Conservation (phyloP, 1,140 invertebrate species). For the Heliconius hermathena region DNA sequence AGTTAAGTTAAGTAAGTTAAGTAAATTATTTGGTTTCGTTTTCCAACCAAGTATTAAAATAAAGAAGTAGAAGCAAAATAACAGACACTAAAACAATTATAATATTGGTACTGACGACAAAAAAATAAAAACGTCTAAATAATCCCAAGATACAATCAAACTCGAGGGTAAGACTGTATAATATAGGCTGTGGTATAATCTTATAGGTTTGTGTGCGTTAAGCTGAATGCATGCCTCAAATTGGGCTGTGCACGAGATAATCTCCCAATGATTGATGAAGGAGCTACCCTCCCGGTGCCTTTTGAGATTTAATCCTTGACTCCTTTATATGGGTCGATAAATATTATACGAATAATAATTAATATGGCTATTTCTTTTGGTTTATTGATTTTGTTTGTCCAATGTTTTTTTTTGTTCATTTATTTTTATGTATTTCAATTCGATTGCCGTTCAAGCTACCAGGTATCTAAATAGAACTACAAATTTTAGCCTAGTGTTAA, state of each 20-base stretch:
- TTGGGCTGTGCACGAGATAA: slow-evolving; percentile 84
- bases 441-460: no score
- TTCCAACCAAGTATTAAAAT: background rate
- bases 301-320: slow-evolving; percentile 35
- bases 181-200: slow-evolving; percentile 33
- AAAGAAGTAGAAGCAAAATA: background rate
- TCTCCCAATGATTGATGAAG: slow-evolving; percentile 85
- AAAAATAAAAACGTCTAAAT: background rate
- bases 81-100: background rate
- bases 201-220: slow-evolving; percentile 61
- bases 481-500: background rate
- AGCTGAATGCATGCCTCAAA: slow-evolving; percentile 74
- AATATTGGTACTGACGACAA: background rate
- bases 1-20: no score
- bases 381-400: background rate
- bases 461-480: background rate
- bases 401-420: background rate
- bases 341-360: slow-evolving; percentile 12
- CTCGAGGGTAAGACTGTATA: slow-evolving; percentile 2
- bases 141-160: background rate
- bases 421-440: background rate
- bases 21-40: no score
- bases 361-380: background rate
- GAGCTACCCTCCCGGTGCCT: slow-evolving; percentile 46
- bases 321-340: slow-evolving; percentile 22